These are phyloP conservation scores for Pelochelys cantorii DNA, from an alignment of 2,797 vertebrate species.

Conservation along the genomic window DNA sequence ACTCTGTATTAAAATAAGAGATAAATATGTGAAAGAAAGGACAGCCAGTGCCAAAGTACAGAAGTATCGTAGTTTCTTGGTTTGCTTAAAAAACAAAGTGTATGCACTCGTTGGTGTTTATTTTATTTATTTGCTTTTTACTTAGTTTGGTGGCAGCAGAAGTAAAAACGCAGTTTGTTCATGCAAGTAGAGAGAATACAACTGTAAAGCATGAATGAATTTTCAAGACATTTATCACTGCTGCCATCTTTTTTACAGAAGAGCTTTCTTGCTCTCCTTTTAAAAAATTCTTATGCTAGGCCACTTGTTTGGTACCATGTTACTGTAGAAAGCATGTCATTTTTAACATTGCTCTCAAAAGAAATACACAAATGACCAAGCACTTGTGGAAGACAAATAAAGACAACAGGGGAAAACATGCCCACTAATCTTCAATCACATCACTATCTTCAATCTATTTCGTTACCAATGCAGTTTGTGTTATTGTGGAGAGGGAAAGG, in stretches of 20 bases:
- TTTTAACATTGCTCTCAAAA: background rate
- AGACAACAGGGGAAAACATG: background rate
- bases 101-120: background rate
- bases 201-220: rapidly evolving
- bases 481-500: background rate
- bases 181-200: background rate
- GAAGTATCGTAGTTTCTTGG: background rate
- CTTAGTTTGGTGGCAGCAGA: background rate
- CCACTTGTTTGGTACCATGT: conserved; percentile 7
- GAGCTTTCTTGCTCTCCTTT: background rate
- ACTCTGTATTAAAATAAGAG: background rate
- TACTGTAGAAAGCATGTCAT: background rate
- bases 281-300: background rate
- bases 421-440: background rate
- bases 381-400: background rate
- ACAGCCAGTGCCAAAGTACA: background rate
- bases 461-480: background rate
- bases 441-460: background rate
- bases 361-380: conserved; percentile 17
- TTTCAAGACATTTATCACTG: background rate
- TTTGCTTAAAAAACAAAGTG: background rate
- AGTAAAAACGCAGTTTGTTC: background rate
- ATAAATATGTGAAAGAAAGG: background rate
- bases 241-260: background rate
- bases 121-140: rapidly evolving